Base-by-base conservation (phyloP, 2,797 vertebrate species). In the Xiphorhynchus erythropygius region DNA sequence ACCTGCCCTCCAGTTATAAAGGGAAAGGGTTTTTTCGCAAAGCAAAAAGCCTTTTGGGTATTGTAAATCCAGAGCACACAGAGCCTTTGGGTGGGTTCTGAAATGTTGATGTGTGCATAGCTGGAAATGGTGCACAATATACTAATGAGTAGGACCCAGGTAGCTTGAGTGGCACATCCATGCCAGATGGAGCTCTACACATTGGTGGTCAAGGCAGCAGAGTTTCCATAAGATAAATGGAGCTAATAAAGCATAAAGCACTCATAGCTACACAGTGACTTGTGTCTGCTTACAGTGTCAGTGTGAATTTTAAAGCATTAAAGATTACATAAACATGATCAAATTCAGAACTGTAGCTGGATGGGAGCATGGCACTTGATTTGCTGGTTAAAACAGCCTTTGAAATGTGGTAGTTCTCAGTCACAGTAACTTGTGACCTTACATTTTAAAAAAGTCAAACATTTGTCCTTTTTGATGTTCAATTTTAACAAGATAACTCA, bases 211-310 rank as follows among this genome's bases (percentile, higher is more conserved):
- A 97, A 27, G 5, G 24, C 84, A 89, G 79, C 41, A 95, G 70
- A 68, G 76, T 95, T 95, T 82, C 59, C 82, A 3, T 41, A 64
- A 87, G 78, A 79, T 30, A 81, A 95, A 89, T 67, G 44, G 56
- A 74, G 46, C 27, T 93, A 92, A 93, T 79, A 95, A 97, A 82
- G 62, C 53, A 69, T 56, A 87, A 59, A 79, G 55, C 55, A 46
- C 91, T 93, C 80, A 39, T 69, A 85, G 86, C 86, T 94, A 46
- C 11, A 2, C 8, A 5, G 77, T 39, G 44, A 60, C 86, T 71
- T 89, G 7, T 92, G 76, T 32, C 7, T 71, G 42, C 85, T 83
- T 32, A 28, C 67, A 28, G 59, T 19, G 55, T 80, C 69, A 57
- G 52, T 42, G 11, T 47, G 89, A 94, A 59, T 55, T 93, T 94